Evolutionary conservation across 2,113 vertebrate genomes (phyloP).

Genomic region (Ornithorhynchus anatinus): DNA sequence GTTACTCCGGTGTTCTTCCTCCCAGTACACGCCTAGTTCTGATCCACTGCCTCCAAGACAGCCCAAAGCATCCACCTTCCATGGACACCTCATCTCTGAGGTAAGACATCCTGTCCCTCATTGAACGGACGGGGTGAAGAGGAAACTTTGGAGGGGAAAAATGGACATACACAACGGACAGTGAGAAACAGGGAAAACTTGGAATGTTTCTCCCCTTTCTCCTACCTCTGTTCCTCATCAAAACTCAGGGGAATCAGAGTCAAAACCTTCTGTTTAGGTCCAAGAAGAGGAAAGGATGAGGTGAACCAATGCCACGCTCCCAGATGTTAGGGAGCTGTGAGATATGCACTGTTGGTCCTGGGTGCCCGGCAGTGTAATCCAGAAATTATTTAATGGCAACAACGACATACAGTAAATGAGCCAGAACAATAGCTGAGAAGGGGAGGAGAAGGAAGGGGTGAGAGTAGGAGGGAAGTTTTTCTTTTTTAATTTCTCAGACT

Average conservation of each 20-base stretch:
- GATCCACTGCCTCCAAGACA: background rate
- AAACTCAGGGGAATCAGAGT: conserved; percentile 40
- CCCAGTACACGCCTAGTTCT: background rate
- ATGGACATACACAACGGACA: background rate
- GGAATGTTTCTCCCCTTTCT: background rate
- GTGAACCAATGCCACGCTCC: conserved; percentile 63
- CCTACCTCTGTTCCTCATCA: conserved; percentile 4
- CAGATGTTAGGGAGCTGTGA: conserved; percentile 57
- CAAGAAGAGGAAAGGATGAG: conserved; percentile 21
- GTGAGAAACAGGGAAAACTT: background rate
- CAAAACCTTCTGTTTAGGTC: background rate
- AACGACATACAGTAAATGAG: conserved; percentile 69
- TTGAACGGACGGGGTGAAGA: too few relatives aligned
- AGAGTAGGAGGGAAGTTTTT: background rate
- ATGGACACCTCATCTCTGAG: background rate
- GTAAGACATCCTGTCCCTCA: too few relatives aligned
- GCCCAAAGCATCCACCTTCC: background rate
- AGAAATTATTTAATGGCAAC: conserved; percentile 72
- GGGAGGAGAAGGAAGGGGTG: conserved; percentile 19
- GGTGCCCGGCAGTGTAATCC: conserved; percentile 55
- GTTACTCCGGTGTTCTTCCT: background rate
- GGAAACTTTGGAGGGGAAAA: too few relatives aligned
- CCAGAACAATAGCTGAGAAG: conserved; percentile 67
- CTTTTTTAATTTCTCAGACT: conserved; percentile 59
- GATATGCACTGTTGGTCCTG: conserved; percentile 59